Evolutionary conservation across 1,140 invertebrate genomes (phyloP).

Genomic region (Acromyrmex echinatior): DNA sequence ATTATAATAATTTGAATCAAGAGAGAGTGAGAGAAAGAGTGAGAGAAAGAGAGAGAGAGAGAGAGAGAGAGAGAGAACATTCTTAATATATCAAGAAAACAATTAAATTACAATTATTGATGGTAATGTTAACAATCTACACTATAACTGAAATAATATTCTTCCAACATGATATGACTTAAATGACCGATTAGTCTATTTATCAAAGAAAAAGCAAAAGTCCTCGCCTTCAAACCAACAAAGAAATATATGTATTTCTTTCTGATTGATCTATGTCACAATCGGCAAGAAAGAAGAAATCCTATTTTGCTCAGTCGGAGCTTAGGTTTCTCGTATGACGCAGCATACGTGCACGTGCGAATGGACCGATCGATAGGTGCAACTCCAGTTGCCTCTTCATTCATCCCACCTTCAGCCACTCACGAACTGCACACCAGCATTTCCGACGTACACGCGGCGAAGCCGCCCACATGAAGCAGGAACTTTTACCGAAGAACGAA

Average conservation of each 20-base stretch:
- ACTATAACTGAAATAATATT: neutral
- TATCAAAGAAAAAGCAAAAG: neutral
- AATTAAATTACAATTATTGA: slow-evolving; percentile 9
- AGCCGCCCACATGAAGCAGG: slow-evolving; percentile 18
- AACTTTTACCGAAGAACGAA: slow-evolving; percentile 68
- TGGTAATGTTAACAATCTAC: neutral
- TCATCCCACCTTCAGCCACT: slow-evolving; percentile 39
- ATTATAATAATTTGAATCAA: neutral
- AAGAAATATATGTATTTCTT: neutral
- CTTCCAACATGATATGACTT: neutral
- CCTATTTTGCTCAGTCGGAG: slow-evolving; percentile 9
- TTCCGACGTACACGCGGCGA: neutral
- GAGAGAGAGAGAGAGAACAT: neutral
- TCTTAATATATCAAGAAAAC: neutral
- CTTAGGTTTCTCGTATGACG: slow-evolving; percentile 30
- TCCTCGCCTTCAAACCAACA: neutral
- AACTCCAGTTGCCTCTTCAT: slow-evolving; percentile 57
- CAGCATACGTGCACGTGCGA: slow-evolving; percentile 36
- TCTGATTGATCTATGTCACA: slow-evolving; percentile 40
- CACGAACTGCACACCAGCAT: slow-evolving; percentile 27
- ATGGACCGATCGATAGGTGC: slow-evolving; percentile 48
- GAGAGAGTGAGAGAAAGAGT: neutral
- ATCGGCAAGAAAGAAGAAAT: slow-evolving; percentile 43
- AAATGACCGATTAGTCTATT: neutral
- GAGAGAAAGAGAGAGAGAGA: neutral